These are phyloP conservation scores for Microtus ochrogaster DNA, from an alignment of 2,113 vertebrate genomes.

Conservation along the genomic window DNA sequence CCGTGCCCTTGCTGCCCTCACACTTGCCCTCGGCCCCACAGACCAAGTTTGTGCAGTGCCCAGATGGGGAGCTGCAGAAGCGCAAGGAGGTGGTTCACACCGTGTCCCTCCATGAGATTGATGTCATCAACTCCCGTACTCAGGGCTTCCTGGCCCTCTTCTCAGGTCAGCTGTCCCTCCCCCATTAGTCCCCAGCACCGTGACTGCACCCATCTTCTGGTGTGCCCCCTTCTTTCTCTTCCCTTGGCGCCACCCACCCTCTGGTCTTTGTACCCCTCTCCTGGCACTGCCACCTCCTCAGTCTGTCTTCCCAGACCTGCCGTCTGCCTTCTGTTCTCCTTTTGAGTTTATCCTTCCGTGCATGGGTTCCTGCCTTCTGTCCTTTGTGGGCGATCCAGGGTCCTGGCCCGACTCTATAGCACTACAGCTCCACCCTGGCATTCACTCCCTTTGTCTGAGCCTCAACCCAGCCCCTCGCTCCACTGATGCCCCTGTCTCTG, in stretches of 20 bases:
- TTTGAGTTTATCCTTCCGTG: neutral
- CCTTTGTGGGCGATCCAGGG: fast-evolving
- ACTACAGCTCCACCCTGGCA: fast-evolving
- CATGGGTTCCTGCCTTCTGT: neutral
- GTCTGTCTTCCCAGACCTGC: too few relatives aligned
- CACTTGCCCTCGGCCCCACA: conserved; percentile 37
- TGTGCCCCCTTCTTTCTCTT: too few relatives aligned
- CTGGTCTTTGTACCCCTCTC: too few relatives aligned
- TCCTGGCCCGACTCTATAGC: too few relatives aligned
- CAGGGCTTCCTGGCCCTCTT: conserved; percentile 97
- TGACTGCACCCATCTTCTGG: fast-evolving
- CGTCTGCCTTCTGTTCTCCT: too few relatives aligned
- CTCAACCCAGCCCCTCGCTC: neutral
- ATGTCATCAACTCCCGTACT: conserved; percentile 96
- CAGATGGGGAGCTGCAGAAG: conserved; percentile 96
- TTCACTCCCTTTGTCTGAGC: fast-evolving
- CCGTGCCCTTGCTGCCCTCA: neutral
- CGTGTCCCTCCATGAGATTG: conserved; percentile 95
- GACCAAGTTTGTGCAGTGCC: conserved; percentile 97
- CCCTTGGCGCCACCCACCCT: fast-evolving
- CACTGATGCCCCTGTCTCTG: neutral
- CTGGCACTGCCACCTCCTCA: neutral
- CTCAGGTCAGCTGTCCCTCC: conserved; percentile 85
- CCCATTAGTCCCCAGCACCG: too few relatives aligned
- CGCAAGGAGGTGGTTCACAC: conserved; percentile 96